Evolutionary conservation across 1,140 invertebrate species (phyloP).

Genomic region (Mesaphorura yosii): DNA sequence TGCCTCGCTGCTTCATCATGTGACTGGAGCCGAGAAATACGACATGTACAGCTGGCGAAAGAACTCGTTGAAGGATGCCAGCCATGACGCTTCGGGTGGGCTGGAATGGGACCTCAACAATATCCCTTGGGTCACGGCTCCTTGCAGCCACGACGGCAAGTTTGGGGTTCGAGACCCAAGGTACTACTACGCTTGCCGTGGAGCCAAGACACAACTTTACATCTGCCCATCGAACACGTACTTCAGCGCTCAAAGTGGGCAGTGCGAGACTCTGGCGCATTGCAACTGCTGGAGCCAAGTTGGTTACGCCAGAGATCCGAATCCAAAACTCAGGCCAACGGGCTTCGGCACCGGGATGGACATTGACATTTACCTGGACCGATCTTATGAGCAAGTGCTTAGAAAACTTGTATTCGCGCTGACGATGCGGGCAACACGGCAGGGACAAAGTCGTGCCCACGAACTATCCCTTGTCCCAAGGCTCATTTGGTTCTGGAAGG

Average conservation of each 20-base stretch:
- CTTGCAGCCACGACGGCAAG: slow-evolving; percentile 15
- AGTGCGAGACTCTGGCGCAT: slow-evolving; percentile 8
- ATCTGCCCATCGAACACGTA: slow-evolving; percentile 26
- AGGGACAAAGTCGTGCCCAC: background rate
- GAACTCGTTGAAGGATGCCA: background rate
- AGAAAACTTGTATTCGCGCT: slow-evolving; percentile 8
- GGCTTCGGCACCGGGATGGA: slow-evolving; percentile 2
- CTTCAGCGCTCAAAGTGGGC: slow-evolving; percentile 9
- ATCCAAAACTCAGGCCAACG: background rate
- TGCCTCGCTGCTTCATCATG: slow-evolving; percentile 20
- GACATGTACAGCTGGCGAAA: slow-evolving; percentile 25
- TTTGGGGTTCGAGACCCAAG: slow-evolving; percentile 21
- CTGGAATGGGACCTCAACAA: background rate
- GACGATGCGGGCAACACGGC: background rate
- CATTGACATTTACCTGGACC: slow-evolving; percentile 21
- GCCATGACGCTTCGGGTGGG: background rate
- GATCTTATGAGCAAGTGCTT: slow-evolving; percentile 16
- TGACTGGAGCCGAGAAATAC: slow-evolving; percentile 1
- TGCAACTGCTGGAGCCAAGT: slow-evolving; percentile 27
- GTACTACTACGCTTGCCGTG: slow-evolving; percentile 16
- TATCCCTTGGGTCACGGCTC: slow-evolving; percentile 18
- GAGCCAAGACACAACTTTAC: slow-evolving; percentile 2
- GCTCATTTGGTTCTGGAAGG: slow-evolving; percentile 29
- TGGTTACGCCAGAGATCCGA: slow-evolving; percentile 17
- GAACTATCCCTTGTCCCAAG: slow-evolving; percentile 9